phyloP scores from a whole-genome alignment of 1,140 invertebrate genomes.

The Lycorma delicatula region DNA sequence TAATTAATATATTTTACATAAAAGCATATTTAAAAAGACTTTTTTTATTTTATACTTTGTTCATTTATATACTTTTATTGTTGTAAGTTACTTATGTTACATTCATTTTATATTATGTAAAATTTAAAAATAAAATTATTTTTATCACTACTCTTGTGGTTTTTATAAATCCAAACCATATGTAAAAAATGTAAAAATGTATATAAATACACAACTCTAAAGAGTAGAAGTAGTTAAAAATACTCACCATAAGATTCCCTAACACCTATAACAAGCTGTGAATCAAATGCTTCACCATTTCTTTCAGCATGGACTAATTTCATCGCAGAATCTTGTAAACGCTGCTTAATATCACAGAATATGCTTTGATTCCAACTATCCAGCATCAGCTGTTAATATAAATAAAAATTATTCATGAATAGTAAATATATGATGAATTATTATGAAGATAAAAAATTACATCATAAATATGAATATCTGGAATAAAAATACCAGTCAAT shows the following conservation, averaged over 20 bases:
- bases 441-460: too few relatives aligned
- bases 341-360: constrained; percentile 89
- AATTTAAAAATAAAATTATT: not conserved
- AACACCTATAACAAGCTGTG: constrained; percentile 93
- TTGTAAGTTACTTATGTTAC: not conserved
- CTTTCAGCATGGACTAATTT: constrained; percentile 92
- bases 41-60: too few relatives aligned
- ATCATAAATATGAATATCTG: too few relatives aligned
- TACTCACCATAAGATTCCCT: constrained; percentile 82
- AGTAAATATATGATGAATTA: too few relatives aligned
- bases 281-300: constrained; percentile 96
- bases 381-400: constrained; percentile 74
- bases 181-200: constrained; percentile 1
- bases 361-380: constrained; percentile 98
- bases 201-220: not conserved
- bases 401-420: too few relatives aligned
- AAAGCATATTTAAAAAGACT: too few relatives aligned
- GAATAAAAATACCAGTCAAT: too few relatives aligned
- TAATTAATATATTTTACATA: too few relatives aligned
- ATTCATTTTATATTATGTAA: not conserved
- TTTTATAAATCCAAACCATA: not conserved
- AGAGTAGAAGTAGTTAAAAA: not conserved
- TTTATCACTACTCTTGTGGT: not conserved
- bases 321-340: constrained; percentile 94
- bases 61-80: too few relatives aligned